Evolutionary conservation across 92 coral and sea anemone species (phyloP), one percentile per base, ranked within the genome.

Genomic region (Zoanthus sansibaricus): DNA sequence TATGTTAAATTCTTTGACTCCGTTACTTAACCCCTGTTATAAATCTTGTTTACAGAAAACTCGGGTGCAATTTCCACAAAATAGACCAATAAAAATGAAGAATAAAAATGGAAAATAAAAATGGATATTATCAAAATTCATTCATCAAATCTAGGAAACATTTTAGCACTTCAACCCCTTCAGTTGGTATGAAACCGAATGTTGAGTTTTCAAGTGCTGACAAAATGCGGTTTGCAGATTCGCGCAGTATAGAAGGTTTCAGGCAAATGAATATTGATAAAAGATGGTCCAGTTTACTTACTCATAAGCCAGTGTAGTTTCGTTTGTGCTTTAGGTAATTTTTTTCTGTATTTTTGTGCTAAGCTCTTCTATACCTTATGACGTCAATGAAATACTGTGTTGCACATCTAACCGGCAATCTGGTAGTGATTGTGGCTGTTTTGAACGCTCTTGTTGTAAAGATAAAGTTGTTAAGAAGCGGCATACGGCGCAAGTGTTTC

Each of bases 131-230:
- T 42, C 10, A 37, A 45, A 45, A 31, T 11, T 49, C 55, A 7
- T 5, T 49, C 10, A 49, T 3, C 5, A 49, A 49, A 49, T 11
- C 55, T 49, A 49, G 55, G 55, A 49, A 49, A 49, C 55, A 49
- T 49, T 7, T 11, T 7, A 49, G 12, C 55, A 11, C 55, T 49
- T 7, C 55, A 49, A 49, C 55, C 7, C 12, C 5, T 49, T 7
- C 55, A 49, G 9, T 11, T 49, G 55, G 9, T 49, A 9, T 49
- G 12, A 7, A 49, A 4, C 42, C n/a, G 3, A 58, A 25, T 17
- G 85, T 5, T 80, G 74, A 44, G 59, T 80, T 54, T 67, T 49
- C 46, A 47, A 64, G 20, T 80, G 1, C 21, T 66, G 0, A 59
- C 62, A n/a, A 16, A 44, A 31, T 79, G 44, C 47, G 20, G 25